A percentile compares a stretch with the other conserved stretches of the same genome.
These are phyloP conservation scores for Sceloporus undulatus DNA, from an alignment of 2,113 vertebrate species.

Conservation along the genomic window DNA sequence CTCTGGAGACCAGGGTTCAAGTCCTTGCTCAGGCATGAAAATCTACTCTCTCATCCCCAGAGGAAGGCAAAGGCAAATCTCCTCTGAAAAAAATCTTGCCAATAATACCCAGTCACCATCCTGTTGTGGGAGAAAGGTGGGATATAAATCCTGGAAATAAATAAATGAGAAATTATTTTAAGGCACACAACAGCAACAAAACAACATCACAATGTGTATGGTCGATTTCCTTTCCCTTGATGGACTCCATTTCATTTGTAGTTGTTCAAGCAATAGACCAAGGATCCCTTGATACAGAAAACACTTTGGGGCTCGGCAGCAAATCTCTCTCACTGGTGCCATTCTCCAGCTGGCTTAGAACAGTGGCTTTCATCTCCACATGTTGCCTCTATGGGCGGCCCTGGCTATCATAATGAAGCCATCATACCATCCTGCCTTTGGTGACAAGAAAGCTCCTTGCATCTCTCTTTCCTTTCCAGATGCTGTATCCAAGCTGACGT, in stretches of 20 bases:
- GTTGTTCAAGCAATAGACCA: background rate
- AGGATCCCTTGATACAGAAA: background rate
- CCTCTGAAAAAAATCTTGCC: too few relatives aligned
- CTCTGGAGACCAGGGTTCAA: too few relatives aligned
- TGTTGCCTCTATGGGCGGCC: background rate
- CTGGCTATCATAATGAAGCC: too few relatives aligned
- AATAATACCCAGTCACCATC: too few relatives aligned
- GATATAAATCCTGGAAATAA: too few relatives aligned
- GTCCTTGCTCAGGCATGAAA: too few relatives aligned
- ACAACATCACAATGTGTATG: too few relatives aligned
- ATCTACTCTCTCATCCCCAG: too few relatives aligned
- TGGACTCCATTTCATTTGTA: background rate
- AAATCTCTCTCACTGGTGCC: background rate
- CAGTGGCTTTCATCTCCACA: background rate
- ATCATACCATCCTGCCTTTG: background rate
- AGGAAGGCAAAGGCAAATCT: too few relatives aligned
- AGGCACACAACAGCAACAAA: too few relatives aligned
- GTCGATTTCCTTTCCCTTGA: background rate
- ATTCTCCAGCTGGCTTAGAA: background rate
- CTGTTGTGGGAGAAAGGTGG: too few relatives aligned
- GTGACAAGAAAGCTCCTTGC: background rate
- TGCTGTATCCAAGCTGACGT: background rate
- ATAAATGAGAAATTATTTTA: too few relatives aligned
- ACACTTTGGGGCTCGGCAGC: background rate
- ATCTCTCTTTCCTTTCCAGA: background rate